phyloP scores from a whole-genome alignment of 2,888 invertebrate genomes.

The Cephus runcator region DNA sequence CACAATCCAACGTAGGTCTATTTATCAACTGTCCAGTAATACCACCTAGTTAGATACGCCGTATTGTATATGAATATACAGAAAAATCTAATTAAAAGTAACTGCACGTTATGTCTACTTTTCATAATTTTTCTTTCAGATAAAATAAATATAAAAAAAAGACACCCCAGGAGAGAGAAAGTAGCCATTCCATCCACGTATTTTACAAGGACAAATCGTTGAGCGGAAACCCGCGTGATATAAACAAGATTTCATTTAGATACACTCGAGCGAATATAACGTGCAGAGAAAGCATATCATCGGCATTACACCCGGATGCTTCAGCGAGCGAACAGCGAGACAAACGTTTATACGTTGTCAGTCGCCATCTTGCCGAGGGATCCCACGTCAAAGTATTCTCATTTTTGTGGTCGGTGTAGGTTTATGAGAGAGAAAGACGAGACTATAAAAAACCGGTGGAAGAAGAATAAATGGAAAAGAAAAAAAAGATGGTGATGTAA shows the following conservation, averaged over 20 bases:
- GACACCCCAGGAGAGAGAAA: neutral
- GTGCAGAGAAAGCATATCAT: neutral
- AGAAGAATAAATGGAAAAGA: neutral
- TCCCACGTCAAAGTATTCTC: neutral
- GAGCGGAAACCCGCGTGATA: neutral
- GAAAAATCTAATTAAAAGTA: neutral
- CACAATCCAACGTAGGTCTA: neutral
- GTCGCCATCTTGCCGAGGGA: neutral
- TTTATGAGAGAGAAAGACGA: neutral
- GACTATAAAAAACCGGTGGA: neutral
- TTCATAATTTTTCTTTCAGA: neutral
- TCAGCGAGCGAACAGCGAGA: neutral
- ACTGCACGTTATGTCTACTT: neutral
- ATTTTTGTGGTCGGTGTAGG: neutral
- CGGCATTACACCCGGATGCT: neutral
- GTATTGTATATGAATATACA: neutral
- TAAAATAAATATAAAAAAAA: neutral
- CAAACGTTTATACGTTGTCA: neutral
- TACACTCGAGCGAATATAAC: neutral
- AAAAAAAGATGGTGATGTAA: neutral
- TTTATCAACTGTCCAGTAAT: neutral
- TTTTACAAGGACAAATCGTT: neutral
- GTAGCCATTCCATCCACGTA: neutral
- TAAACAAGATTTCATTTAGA: neutral
- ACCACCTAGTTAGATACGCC: neutral